Conservation (phyloP, 2,113 vertebrate genomes). For the Eurypyga helias region DNA sequence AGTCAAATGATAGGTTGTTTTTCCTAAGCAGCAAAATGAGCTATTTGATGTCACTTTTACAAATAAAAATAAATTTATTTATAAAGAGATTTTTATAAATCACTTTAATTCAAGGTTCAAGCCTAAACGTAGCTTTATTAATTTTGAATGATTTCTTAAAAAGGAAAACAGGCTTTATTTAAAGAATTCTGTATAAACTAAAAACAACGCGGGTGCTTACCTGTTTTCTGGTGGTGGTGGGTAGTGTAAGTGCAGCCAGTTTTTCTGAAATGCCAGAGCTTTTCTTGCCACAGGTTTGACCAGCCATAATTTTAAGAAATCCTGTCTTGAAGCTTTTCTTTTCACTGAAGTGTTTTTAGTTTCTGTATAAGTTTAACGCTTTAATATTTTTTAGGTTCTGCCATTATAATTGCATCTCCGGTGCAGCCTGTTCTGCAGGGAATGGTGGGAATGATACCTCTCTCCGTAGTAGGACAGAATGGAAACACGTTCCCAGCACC, state of each 20-base stretch:
- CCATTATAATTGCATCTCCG: conserved; percentile 90
- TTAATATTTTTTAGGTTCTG: conserved; percentile 80
- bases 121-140: neutral
- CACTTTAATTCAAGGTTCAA: neutral
- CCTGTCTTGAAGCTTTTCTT: neutral
- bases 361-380: neutral
- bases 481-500: conserved; percentile 81
- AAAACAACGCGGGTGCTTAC: neutral
- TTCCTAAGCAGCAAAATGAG: neutral
- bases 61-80: neutral
- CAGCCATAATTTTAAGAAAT: neutral
- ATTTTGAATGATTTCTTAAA: neutral
- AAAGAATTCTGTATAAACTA: neutral
- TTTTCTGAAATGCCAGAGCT: neutral
- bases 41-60: neutral
- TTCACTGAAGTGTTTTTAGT: neutral
- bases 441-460: conserved; percentile 88
- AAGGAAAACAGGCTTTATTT: neutral
- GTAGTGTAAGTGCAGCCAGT: neutral
- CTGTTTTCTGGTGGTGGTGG: neutral
- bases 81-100: neutral
- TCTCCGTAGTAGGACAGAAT: conserved; percentile 88
- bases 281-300: neutral
- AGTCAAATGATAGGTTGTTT: neutral
- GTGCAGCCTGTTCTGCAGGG: conserved; percentile 89